Conservation (phyloP, 2,888 invertebrate species). For the Spatulosminthurus flaviceps region DNA sequence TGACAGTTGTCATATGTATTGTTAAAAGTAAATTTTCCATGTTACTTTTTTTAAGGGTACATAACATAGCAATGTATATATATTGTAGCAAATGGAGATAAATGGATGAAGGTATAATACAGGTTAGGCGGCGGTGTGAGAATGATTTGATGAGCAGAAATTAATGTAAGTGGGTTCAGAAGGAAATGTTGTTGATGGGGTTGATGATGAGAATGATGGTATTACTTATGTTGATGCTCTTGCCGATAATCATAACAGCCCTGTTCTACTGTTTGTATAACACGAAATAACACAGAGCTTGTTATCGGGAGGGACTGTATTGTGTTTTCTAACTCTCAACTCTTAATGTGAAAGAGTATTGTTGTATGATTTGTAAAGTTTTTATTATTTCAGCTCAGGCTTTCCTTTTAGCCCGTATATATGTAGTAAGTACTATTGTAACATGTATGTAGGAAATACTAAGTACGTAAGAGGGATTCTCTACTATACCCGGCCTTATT, state of each 20-base stretch:
- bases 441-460: background rate
- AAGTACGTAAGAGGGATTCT: too few relatives aligned
- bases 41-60: too few relatives aligned
- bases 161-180: constrained; percentile 44
- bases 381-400: background rate
- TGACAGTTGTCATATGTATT: too few relatives aligned
- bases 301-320: constrained; percentile 20
- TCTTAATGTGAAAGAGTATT: constrained; percentile 10
- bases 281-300: constrained; percentile 22
- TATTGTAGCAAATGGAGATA: background rate
- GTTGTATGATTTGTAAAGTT: background rate
- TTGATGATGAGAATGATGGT: too few relatives aligned
- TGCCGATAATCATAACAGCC: constrained; percentile 33
- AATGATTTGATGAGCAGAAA: constrained; percentile 16
- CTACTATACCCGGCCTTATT: too few relatives aligned
- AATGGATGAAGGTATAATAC: background rate
- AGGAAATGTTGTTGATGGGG: constrained; percentile 35
- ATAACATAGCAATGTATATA: too few relatives aligned
- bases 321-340: constrained; percentile 21
- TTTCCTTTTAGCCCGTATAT: too few relatives aligned
- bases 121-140: background rate
- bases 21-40: too few relatives aligned
- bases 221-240: constrained; percentile 23
- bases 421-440: too few relatives aligned
- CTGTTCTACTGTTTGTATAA: constrained; percentile 29